These are phyloP conservation scores for Chiroxiphia lanceolata DNA, from an alignment of 2,797 vertebrate species.

Conservation along the genomic window DNA sequence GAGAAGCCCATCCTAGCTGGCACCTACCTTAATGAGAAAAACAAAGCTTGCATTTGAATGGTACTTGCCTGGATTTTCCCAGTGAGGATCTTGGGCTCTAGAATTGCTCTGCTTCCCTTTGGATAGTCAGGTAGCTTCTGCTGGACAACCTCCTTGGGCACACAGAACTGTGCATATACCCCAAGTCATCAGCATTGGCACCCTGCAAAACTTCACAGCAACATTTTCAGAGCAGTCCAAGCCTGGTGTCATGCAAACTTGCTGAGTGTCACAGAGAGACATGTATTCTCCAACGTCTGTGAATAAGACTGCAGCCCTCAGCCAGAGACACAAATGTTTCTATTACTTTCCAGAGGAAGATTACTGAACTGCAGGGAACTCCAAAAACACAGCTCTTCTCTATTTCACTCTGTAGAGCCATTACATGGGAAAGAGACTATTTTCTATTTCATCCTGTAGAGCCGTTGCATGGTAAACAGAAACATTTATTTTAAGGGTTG, in stretches of 20 bases:
- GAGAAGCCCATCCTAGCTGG: neutral
- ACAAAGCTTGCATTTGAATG: neutral
- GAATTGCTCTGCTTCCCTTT: neutral
- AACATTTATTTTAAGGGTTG: neutral
- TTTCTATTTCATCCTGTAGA: neutral
- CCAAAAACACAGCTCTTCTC: neutral
- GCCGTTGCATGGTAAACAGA: neutral
- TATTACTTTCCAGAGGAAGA: neutral
- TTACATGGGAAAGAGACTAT: neutral
- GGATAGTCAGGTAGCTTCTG: neutral
- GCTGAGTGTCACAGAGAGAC: neutral
- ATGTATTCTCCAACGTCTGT: neutral
- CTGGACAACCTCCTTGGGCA: neutral
- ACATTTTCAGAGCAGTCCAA: neutral
- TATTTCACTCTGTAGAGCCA: neutral
- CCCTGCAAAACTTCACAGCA: neutral
- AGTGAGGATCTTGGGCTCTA: neutral
- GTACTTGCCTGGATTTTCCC: neutral
- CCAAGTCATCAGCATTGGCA: rapidly evolving
- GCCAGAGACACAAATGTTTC: neutral
- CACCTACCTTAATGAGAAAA: neutral
- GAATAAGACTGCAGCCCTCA: neutral
- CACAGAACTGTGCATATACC: neutral
- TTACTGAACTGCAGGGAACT: neutral
- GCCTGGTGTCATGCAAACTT: neutral